These are phyloP conservation scores for Timema podura DNA, from an alignment of 2,888 invertebrate genomes.

Conservation along the genomic window DNA sequence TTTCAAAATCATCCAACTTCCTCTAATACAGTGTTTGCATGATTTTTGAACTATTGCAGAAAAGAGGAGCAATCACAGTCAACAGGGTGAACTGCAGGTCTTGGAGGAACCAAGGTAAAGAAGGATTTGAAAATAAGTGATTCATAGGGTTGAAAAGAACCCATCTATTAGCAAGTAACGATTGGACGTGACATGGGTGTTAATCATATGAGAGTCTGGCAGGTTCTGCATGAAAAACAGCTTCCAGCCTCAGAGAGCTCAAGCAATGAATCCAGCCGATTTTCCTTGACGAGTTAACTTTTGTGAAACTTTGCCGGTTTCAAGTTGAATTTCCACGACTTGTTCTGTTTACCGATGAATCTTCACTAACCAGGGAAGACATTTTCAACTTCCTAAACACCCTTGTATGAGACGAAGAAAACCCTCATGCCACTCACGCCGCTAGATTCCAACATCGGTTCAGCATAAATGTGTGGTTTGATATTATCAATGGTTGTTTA, in stretches of 20 bases:
- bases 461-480: neutral
- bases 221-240: conserved; percentile 10
- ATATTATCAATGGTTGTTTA: neutral
- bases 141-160: no score
- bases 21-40: no score
- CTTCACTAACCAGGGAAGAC: neutral
- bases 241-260: conserved; percentile 2
- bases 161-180: no score
- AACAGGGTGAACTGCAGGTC: no score
- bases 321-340: neutral
- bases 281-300: neutral
- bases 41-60: no score
- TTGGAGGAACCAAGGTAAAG: no score
- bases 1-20: no score
- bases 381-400: neutral
- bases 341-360: neutral
- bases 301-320: neutral
- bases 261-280: neutral
- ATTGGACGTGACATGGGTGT: no score
- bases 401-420: neutral
- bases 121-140: no score
- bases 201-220: neutral
- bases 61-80: no score
- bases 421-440: neutral
- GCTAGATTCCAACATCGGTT: neutral